These are phyloP conservation scores for Adela reaumurella DNA, from an alignment of 2,888 invertebrate genomes.

Conservation along the genomic window DNA sequence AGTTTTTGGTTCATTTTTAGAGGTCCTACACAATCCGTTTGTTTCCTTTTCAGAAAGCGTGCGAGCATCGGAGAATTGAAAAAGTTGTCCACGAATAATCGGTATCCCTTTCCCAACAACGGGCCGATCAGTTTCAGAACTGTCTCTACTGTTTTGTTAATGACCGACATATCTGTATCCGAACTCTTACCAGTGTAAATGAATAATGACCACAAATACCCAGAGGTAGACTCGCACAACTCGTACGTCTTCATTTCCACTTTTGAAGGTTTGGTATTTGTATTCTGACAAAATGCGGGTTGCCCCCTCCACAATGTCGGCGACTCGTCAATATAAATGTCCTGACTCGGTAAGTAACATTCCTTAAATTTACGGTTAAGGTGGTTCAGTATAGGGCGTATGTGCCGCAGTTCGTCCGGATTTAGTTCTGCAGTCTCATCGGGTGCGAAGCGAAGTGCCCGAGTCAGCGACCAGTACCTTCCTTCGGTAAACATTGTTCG, in stretches of 20 bases:
- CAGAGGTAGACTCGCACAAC: slow-evolving; percentile 3
- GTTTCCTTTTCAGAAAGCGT: slow-evolving; percentile 4
- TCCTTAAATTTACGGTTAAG: slow-evolving; percentile 2
- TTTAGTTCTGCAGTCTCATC: background rate
- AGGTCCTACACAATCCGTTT: slow-evolving; percentile 3
- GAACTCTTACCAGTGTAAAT: background rate
- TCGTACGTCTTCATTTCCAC: slow-evolving; percentile 4
- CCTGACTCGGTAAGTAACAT: background rate
- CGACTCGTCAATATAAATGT: slow-evolving; percentile 2
- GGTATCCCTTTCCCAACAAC: slow-evolving; percentile 1
- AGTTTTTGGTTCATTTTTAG: background rate
- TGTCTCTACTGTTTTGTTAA: too few species aligned
- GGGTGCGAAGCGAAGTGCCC: background rate
- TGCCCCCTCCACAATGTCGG: slow-evolving; percentile 2
- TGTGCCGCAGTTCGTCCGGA: background rate
- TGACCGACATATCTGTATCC: background rate
- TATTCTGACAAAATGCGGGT: slow-evolving; percentile 1
- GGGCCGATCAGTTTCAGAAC: slow-evolving; percentile 1
- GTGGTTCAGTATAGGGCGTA: background rate
- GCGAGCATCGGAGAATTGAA: slow-evolving; percentile 12
- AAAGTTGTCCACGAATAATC: slow-evolving; percentile 12
- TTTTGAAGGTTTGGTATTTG: slow-evolving; percentile 2
- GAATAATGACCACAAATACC: slow-evolving; percentile 4
- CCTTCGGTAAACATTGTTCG: background rate
- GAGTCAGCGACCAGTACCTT: background rate